phyloP scores from a whole-genome alignment of 2,113 vertebrate genomes.

The Leucopternis melanops region DNA sequence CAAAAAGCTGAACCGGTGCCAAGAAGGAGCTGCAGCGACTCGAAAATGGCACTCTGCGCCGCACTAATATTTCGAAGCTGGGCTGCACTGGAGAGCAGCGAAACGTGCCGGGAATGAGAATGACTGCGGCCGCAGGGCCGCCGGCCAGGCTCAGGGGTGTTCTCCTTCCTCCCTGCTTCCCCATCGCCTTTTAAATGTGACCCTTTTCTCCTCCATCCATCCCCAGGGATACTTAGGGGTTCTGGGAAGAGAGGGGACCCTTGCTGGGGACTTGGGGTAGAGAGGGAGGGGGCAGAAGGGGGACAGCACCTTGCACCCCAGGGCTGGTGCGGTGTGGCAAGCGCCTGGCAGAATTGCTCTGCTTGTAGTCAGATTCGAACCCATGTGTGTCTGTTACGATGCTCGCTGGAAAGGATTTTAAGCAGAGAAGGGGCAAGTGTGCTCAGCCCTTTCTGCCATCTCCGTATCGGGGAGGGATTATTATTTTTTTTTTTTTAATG shows the following conservation, averaged over 20 bases:
- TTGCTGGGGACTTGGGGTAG: not conserved
- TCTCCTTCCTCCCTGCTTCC: not conserved
- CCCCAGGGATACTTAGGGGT: not conserved
- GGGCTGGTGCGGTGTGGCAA: too few relatives aligned
- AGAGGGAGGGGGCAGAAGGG: not conserved
- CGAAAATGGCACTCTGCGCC: conserved; percentile 52
- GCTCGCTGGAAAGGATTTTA: not conserved
- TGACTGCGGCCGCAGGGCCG: not conserved
- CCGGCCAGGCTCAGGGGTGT: conserved; percentile 19
- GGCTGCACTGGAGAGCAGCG: conserved; percentile 24
- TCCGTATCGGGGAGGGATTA: rapidly evolving
- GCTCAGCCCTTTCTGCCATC: not conserved
- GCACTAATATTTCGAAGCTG: conserved; percentile 54
- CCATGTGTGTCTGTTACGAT: not conserved
- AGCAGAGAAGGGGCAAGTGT: not conserved
- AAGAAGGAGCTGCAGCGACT: conserved; percentile 60
- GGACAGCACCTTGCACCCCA: not conserved
- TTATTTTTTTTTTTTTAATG: not conserved
- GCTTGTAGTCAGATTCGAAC: not conserved
- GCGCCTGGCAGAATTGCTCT: not conserved
- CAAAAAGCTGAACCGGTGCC: conserved; percentile 65
- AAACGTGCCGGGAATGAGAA: conserved; percentile 65
- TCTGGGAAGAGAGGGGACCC: not conserved
- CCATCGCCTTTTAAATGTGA: conserved; percentile 9
- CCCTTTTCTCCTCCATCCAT: not conserved